A percentile compares a stretch with the other conserved stretches of the same genome.
Evolutionary conservation across 2,888 invertebrate species (phyloP).

Genomic region (Acholoe squamosa): DNA sequence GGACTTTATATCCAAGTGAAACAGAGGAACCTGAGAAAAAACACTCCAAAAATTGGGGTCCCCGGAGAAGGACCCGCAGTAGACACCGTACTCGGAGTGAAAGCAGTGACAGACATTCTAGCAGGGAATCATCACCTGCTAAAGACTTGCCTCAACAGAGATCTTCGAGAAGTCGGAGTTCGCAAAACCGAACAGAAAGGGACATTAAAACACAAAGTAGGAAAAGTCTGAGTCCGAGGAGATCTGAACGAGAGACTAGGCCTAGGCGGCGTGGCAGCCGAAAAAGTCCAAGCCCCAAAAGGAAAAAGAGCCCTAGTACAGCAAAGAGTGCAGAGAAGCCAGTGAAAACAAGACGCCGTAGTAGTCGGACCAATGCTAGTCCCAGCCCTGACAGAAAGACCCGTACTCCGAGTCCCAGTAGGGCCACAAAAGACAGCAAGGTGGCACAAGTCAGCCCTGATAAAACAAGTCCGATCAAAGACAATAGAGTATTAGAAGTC

Average conservation of each 20-base stretch:
- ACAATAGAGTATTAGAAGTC: too few relatives aligned
- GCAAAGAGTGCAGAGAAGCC: not conserved
- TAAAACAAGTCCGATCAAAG: too few relatives aligned
- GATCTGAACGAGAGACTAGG: not conserved
- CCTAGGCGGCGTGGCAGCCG: not conserved
- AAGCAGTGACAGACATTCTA: conserved; percentile 23
- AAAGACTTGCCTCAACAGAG: not conserved
- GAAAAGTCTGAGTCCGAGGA: not conserved
- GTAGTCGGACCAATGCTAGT: not conserved
- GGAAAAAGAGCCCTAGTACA: not conserved
- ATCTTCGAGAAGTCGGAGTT: not conserved
- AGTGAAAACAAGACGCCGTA: not conserved
- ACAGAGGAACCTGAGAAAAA: too few relatives aligned
- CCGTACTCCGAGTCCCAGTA: not conserved
- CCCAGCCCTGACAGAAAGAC: conserved; percentile 15
- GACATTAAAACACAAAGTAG: not conserved
- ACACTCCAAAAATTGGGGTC: too few relatives aligned
- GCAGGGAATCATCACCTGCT: not conserved
- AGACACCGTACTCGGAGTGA: not conserved
- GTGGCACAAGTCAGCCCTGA: not conserved
- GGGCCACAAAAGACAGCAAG: too few relatives aligned
- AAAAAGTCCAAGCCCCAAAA: not conserved
- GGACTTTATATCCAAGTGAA: too few relatives aligned
- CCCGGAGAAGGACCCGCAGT: not conserved
- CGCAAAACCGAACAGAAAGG: not conserved